Conservation (phyloP, 1,140 invertebrate species). For the Pseudomyrmex pallidus region DNA sequence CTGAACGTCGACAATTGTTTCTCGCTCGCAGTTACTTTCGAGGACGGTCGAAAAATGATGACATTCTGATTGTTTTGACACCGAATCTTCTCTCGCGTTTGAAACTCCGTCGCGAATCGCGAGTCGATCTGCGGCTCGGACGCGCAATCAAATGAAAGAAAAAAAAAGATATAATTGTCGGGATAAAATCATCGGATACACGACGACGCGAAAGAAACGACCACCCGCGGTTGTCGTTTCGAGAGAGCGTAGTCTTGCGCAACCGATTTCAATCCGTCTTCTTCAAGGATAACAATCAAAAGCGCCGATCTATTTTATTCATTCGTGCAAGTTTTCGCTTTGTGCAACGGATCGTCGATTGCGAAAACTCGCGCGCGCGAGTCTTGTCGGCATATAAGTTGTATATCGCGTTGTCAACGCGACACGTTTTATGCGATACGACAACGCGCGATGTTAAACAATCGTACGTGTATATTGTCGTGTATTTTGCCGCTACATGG, state of each 20-base stretch:
- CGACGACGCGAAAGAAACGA: conserved; percentile 12
- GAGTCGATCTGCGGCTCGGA: not conserved
- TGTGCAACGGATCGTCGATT: not conserved
- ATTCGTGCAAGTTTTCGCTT: not conserved
- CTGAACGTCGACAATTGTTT: not conserved
- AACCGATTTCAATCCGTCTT: conserved; percentile 42
- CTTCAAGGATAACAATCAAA: conserved; percentile 47
- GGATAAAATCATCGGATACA: conserved; percentile 26
- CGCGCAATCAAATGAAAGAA: not conserved
- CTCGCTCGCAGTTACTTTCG: not conserved
- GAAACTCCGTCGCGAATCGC: not conserved
- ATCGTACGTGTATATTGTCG: conserved; percentile 27
- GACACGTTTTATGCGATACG: conserved; percentile 25
- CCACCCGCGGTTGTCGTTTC: conserved; percentile 23
- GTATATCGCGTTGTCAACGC: conserved; percentile 7
- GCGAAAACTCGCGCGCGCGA: conserved; percentile 13
- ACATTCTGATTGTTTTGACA: too few species aligned
- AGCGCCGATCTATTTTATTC: not conserved
- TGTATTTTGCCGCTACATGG: not conserved
- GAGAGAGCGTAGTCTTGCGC: conserved; percentile 27
- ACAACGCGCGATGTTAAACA: conserved; percentile 20
- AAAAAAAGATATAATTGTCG: conserved; percentile 26
- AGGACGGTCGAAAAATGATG: too few species aligned
- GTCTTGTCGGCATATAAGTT: not conserved
- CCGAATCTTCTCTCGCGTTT: too few species aligned